A percentile compares a stretch with the other conserved stretches of the same genome.
These are phyloP conservation scores for Tortricodes alternella DNA, from an alignment of 2,888 invertebrate genomes.

Conservation along the genomic window DNA sequence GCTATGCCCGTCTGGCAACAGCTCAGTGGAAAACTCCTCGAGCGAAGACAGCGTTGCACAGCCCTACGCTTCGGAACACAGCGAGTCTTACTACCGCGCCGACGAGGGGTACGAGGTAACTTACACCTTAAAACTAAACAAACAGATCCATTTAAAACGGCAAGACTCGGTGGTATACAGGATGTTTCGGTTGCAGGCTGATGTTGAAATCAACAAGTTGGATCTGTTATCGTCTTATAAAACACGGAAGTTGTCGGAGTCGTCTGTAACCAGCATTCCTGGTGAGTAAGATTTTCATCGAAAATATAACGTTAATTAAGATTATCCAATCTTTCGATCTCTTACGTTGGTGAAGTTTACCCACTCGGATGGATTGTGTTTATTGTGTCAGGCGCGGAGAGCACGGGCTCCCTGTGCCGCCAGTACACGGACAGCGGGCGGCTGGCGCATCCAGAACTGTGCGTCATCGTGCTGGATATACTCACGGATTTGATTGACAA, in stretches of 20 bases:
- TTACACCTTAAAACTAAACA: slow-evolving; percentile 1
- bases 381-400: slow-evolving; percentile 44
- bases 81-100: slow-evolving; percentile 72
- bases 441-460: slow-evolving; percentile 84
- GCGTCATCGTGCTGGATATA: slow-evolving; percentile 82
- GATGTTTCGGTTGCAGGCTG: too few relatives aligned
- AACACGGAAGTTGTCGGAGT: slow-evolving; percentile 49
- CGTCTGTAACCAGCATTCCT: slow-evolving; percentile 45
- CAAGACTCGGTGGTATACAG: too few relatives aligned
- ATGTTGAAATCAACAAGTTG: slow-evolving; percentile 78
- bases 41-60: slow-evolving; percentile 65
- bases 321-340: too few relatives aligned
- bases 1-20: slow-evolving; percentile 59
- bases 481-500: slow-evolving; percentile 82
- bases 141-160: neutral
- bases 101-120: slow-evolving; percentile 86
- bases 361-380: too few relatives aligned
- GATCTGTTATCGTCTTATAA: slow-evolving; percentile 51
- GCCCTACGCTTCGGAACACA: slow-evolving; percentile 70
- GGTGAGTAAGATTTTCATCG: slow-evolving; percentile 47
- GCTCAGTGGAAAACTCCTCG: slow-evolving; percentile 63
- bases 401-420: slow-evolving; percentile 42
- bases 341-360: too few relatives aligned
- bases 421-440: slow-evolving; percentile 57
- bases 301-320: too few relatives aligned